Evolutionary conservation across 2,113 vertebrate species (phyloP), one percentile per base, ranked within the genome.

Genomic region (Gymnocephalus cernua): DNA sequence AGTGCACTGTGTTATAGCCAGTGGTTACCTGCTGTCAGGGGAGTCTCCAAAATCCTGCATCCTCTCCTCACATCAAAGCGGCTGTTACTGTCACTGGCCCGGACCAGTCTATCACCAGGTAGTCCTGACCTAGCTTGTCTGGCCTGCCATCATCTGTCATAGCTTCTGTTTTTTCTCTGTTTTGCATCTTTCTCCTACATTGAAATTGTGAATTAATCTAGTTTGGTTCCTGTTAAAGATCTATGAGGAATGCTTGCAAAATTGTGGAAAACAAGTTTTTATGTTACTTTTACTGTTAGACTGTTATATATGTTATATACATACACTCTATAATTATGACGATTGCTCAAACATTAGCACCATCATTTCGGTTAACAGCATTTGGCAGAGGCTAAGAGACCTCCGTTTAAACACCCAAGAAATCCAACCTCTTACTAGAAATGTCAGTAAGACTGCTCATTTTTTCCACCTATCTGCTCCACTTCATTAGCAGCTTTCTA

Each of bases 31-130:
- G 86, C 92, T 91, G 89, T 84, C 88, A 65, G 44, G 41, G 79
- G 63, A 88, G 75, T 86, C 81, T 79, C 79, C 77, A 69, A 47
- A 88, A 72, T 84, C 81, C 72, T 73, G 48, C 48, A 81, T 84
- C 70, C 72, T 88, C 91, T 92, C 87, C 86, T 86, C 67, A 89
- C 89, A 91, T 93, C 86, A 88, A 93, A 93, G 84, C 68, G 66
- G 27, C 16, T 51, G 54, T 84, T 78, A 56, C 57, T 73, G 72
- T 85, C 57, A 80, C 77, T 58, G 35, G 47, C 50, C 38, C 56
- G 44, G 81, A 74, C 29, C 29, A 50, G 50, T 74, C 80, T 66
- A 23, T 83, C 72, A 38, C 57, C n/a, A 7, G 57, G 23, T 70
- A 80, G 58, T 78, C 35, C 64, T 50, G 70, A 82, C 51, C 21